Evolutionary conservation across 2,888 invertebrate genomes (phyloP).

Genomic region (Meiosimyza decipiens): DNA sequence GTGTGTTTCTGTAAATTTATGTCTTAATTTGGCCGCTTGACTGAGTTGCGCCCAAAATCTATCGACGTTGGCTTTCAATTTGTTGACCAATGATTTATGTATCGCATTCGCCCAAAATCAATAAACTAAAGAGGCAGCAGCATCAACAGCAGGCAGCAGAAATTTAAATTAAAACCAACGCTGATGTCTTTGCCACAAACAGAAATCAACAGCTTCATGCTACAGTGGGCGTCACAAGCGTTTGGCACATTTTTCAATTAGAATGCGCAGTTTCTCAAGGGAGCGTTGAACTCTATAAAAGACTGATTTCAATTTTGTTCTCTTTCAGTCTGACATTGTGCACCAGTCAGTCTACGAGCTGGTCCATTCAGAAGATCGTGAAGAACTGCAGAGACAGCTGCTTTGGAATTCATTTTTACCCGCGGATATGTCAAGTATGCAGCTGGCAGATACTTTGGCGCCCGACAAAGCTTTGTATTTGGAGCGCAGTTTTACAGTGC

Average conservation of each 20-base stretch:
- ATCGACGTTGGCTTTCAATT: conserved; percentile 25
- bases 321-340: conserved; percentile 96
- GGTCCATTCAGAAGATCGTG: conserved; percentile 98
- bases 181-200: neutral
- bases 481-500: conserved; percentile 97
- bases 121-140: conserved; percentile 15
- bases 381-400: conserved; percentile 94
- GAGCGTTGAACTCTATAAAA: conserved; percentile 5
- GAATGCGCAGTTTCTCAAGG: neutral
- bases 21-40: conserved; percentile 61
- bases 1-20: conserved; percentile 53
- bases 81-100: conserved; percentile 28
- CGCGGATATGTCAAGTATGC: conserved; percentile 70
- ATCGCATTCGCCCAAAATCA: conserved; percentile 27
- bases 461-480: conserved; percentile 90
- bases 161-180: conserved; percentile 32
- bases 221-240: neutral
- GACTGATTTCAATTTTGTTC: neutral
- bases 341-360: conserved; percentile 99
- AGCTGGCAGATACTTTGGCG: conserved; percentile 88
- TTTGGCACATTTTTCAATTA: conserved; percentile 22
- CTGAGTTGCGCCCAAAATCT: conserved; percentile 19
- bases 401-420: conserved; percentile 95
- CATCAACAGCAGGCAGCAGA: neutral
- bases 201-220: neutral